Evolutionary conservation across 2,797 vertebrate species (phyloP).

Genomic region (Coccyzus lansbergi): DNA sequence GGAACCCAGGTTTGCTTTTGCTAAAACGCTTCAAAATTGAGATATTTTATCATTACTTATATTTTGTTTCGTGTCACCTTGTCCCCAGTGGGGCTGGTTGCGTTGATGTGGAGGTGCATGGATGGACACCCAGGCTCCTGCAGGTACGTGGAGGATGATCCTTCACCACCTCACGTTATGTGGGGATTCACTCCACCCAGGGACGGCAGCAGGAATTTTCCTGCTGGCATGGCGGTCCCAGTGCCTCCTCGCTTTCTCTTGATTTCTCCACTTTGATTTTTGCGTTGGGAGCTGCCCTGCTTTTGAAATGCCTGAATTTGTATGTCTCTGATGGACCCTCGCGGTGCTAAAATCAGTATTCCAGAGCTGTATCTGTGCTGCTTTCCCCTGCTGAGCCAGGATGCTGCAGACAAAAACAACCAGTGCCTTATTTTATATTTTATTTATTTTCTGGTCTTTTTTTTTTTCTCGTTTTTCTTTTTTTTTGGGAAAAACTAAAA

Average conservation of each 20-base stretch:
- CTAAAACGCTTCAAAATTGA: background rate
- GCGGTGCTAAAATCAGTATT: background rate
- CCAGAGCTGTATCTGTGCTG: background rate
- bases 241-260: background rate
- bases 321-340: background rate
- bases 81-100: rapidly evolving
- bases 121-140: rapidly evolving
- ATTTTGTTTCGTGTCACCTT: background rate
- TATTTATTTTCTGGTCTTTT: background rate
- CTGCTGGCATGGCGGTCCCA: background rate
- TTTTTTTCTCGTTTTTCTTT: no score
- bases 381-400: background rate
- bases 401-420: background rate
- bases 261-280: background rate
- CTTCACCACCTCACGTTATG: rapidly evolving
- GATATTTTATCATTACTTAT: background rate
- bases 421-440: constrained; percentile 61
- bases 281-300: background rate
- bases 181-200: background rate
- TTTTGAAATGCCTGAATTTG: background rate
- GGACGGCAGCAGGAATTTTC: no score
- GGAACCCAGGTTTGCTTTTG: background rate
- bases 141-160: no score
- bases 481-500: constrained; percentile 46
- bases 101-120: rapidly evolving